These are phyloP conservation scores for Catonia carolina DNA, from an alignment of 2,888 invertebrate species.

Conservation along the genomic window DNA sequence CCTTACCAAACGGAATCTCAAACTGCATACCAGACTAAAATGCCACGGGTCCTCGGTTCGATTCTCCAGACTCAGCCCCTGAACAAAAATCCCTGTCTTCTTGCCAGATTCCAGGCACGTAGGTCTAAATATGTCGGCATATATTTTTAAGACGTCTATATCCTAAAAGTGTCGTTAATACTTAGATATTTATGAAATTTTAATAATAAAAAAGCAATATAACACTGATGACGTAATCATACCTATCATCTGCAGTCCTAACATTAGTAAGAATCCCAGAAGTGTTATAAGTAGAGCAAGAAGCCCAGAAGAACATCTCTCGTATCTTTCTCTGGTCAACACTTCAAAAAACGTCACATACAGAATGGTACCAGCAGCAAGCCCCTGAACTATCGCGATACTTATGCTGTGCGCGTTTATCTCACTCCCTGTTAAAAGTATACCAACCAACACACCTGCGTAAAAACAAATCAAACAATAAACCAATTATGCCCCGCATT, in stretches of 20 bases:
- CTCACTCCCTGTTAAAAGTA: conserved; percentile 1
- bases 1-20: no score
- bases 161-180: no score
- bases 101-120: no score
- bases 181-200: no score
- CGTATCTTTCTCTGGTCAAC: conserved; percentile 1
- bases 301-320: background rate
- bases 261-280: background rate
- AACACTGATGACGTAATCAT: no score
- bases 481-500: background rate
- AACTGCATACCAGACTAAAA: no score
- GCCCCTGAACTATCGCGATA: background rate
- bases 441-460: background rate
- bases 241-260: background rate
- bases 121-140: no score
- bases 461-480: background rate
- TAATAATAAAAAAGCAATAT: no score
- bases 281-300: background rate
- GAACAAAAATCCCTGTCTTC: no score
- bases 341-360: conserved; percentile 8
- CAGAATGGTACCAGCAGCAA: background rate
- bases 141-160: no score
- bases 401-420: background rate
- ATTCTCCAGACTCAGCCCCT: no score
- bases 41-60: no score